Base-by-base conservation (phyloP, 2,888 invertebrate species). In the Drosophila pseudotalamancana region DNA sequence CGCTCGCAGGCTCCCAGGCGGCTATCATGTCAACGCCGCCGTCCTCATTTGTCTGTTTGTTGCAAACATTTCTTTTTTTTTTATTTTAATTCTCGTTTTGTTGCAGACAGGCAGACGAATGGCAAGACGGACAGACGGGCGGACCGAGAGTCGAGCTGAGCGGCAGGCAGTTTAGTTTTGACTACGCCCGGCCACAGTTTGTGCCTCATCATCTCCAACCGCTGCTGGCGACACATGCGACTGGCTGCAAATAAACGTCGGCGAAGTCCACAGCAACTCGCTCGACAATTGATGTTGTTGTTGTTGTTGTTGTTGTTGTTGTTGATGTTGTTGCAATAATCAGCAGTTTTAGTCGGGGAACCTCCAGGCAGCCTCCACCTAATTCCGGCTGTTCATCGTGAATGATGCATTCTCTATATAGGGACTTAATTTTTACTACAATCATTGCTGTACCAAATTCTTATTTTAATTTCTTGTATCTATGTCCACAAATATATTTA, bases 11-110 rank as follows among this genome's bases (percentile, higher is more conserved):
- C 72, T 73, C 51, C 55, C 74, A 68, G 57, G 71, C 73, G 74
- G 74, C 75, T 81, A 84, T 82, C 87, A 87, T 86, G 84, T 82
- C 87, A 87, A 87, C 80, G 85, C 53, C 65, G 77, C 50, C 87
- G 80, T 85, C 70, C 88, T 86, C 85, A 87, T 85, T 85, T 85
- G 83, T 75, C 74, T 71, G 78, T 73, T 74, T 77, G 77, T 68
- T 54, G 59, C 66, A 61, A 75, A 42, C 31, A 62, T 55, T 61
- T 70, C 61, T 48, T 53, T 56, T 67, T 64, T 72, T 37, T 67
- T 72, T 67, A 29, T 72, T 67, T 66, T 63, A 55, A 57, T 71
- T 71, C 65, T 53, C 29, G 55, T 35, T 51, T 40, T 55, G 34
- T 43, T 60, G 51, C 14, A 50, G 56, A 43, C 81, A 57, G 65